These are phyloP conservation scores for Acromyrmex charruanus DNA, from an alignment of 1,140 invertebrate genomes.

Conservation along the genomic window DNA sequence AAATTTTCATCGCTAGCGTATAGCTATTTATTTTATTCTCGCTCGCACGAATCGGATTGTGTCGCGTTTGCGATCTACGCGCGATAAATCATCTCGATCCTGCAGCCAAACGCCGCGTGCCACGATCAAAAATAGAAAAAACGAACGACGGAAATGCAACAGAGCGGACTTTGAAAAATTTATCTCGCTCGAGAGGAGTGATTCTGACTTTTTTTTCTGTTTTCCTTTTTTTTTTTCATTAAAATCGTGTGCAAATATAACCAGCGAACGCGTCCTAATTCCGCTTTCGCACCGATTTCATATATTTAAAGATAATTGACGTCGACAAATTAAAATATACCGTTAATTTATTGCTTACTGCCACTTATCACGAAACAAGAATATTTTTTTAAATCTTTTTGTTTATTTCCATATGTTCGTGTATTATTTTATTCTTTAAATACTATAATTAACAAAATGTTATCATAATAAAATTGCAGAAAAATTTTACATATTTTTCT, in stretches of 20 bases:
- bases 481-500: not conserved
- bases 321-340: conserved; percentile 21
- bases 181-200: not conserved
- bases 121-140: conserved; percentile 39
- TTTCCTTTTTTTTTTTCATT: not conserved
- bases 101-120: conserved; percentile 28
- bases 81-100: conserved; percentile 66
- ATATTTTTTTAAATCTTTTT: not conserved
- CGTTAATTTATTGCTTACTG: not conserved
- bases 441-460: not conserved
- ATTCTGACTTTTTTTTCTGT: not conserved
- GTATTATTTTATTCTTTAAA: not conserved
- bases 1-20: conserved; percentile 65
- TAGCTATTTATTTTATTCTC: conserved; percentile 59
- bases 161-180: conserved; percentile 58
- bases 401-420: not conserved
- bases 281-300: not conserved
- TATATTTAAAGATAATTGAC: not conserved
- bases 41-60: conserved; percentile 51
- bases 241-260: conserved; percentile 25
- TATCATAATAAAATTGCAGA: not conserved
- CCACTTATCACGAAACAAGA: not conserved
- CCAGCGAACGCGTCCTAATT: not conserved
- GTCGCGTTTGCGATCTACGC: conserved; percentile 45
- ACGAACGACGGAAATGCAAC: conserved; percentile 29